Base-by-base conservation (phyloP, 2,888 invertebrate species). In the Ptilodon capucinus region DNA sequence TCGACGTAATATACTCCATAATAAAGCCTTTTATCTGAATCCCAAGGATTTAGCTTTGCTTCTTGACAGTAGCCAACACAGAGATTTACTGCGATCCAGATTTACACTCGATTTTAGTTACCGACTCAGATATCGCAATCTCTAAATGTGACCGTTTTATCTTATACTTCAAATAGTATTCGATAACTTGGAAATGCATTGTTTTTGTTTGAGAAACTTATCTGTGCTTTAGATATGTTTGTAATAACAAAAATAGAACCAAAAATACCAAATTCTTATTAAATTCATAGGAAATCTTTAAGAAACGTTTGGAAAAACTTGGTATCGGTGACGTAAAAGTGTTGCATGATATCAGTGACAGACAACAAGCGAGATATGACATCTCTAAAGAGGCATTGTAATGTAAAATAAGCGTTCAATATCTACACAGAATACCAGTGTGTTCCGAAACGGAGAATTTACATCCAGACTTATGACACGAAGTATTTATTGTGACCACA, bases 371-470 rank as follows among this genome's bases (percentile, higher is more conserved):
- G 19, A 38, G 13, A 38, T 38, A 19, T 38, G 19, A 19, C 19
- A 38, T 38, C n/a, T 19, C 13, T 38, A 5, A 19, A 38, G 19
- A 38, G n/a, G 19, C 38, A 38, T 38, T 76, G 67, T 73, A 46
- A 71, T 71, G 72, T 54, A 58, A 75, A 74, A 62, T 58, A 54
- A 51, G 56, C 50, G 46, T 53, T 53, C 40, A 53, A 54, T 65
- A 56, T 58, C 57, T 48, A 51, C 42, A 47, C 44, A 50, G 45
- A 36, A 46, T 32, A 17, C 35, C n/a, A n/a, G 35, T 38, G 45
- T 40, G 35, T 47, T 46, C 42, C 44, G 42, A 57, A 57, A 55
- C 46, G 23, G 35, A 38, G 34, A 16, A 18, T 41, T 2, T 13
- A 23, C 8, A 40, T 32, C 11, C 38, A 39, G 59, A 19, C 11